Base-by-base conservation (phyloP, 2,888 invertebrate genomes). In the Chloroclystis v-ata region DNA sequence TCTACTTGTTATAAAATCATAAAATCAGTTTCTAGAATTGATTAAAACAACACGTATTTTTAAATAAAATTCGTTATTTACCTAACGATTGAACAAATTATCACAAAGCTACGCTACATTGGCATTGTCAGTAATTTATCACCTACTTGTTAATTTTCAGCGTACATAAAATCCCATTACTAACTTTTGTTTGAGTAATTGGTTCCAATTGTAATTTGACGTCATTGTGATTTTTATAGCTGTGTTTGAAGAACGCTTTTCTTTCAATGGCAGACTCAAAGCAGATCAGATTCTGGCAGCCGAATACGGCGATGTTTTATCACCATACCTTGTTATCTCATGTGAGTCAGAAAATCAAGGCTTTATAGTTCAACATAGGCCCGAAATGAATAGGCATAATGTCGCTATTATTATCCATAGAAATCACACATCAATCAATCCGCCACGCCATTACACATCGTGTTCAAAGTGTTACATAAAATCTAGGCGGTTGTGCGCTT, bases 401-500 rank as follows among this genome's bases (percentile, higher is more conserved):
- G n/a, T n/a, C n/a, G n/a, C n/a, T n/a, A n/a, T n/a, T n/a, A 39
- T 37, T 24, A 40, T 20, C 50, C 42, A 52, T 39, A 45, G 33
- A 45, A 41, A 37, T 46, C 24, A 37, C 38, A 24, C 41, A 39
- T 50, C 49, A 46, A 46, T 46, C 43, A 40, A 50, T 46, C 39
- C 28, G 43, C 43, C 20, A 44, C 44, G 29, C 53, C 16, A 40
- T 29, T 39, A 40, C 47, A 39, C 33, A 33, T 43, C 48, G 39
- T 44, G 43, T 25, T 39, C 25, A 43, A 52, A 37, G 33, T 49
- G 37, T 58, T 58, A 54, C 47, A 58, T 58, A 58, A 58, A 58
- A 45, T 29, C 44, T 71, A 72, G 74, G 72, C 77, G 43, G 77
- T 72, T 73, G 69, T 75, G 71, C 65, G 65, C 61, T 65, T 69